Percentiles rank a stretch among this genome's conserved stretches.
These are phyloP conservation scores for Leptopilina drosophilae DNA, from an alignment of 2,888 invertebrate genomes.

Conservation along the genomic window DNA sequence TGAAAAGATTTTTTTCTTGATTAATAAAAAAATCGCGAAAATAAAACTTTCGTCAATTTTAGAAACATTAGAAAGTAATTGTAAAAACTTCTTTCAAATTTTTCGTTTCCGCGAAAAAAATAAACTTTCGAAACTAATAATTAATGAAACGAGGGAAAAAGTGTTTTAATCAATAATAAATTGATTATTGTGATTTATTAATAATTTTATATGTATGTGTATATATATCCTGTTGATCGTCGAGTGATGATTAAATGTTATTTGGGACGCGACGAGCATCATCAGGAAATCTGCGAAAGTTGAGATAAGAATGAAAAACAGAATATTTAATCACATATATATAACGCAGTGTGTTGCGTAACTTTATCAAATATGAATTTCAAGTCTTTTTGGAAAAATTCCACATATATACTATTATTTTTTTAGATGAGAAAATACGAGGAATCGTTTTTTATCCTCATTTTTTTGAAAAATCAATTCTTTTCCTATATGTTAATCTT, in stretches of 20 bases:
- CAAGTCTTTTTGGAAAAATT: not conserved
- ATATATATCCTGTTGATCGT: conserved; percentile 19
- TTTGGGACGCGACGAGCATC: conserved; percentile 18
- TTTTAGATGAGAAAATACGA: too few species aligned
- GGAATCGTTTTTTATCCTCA: not conserved
- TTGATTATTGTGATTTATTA: not conserved
- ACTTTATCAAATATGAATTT: not conserved
- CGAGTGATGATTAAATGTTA: conserved; percentile 9
- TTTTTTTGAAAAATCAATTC: too few species aligned
- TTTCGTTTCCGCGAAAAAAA: too few species aligned
- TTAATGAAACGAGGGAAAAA: too few species aligned
- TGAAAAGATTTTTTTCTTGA: too few species aligned
- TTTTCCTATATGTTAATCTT: too few species aligned
- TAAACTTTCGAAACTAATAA: too few species aligned
- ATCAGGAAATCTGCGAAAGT: conserved; percentile 34
- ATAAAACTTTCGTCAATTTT: not conserved
- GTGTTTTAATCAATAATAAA: too few species aligned
- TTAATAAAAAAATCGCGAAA: too few species aligned
- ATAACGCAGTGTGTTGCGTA: conserved; percentile 3
- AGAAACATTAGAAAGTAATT: not conserved
- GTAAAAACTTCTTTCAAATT: too few species aligned
- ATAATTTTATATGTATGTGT: not conserved
- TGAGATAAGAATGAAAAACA: conserved; percentile 18
- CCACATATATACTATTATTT: not conserved
- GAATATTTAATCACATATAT: conserved; percentile 20